These are phyloP conservation scores for Amblyjoppa proteus DNA, from an alignment of 2,888 invertebrate species.

Conservation along the genomic window DNA sequence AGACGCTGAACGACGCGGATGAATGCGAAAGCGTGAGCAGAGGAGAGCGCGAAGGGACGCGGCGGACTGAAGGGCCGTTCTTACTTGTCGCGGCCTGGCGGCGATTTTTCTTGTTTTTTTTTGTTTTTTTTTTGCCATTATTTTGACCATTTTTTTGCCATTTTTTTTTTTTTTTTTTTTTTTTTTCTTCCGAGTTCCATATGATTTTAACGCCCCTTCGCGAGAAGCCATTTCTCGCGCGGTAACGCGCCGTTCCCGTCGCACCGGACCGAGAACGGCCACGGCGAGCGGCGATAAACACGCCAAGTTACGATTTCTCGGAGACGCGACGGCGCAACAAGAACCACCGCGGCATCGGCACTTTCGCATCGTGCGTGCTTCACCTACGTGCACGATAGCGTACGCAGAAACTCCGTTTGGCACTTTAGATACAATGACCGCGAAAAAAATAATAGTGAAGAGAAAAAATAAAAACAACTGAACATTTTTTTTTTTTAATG, in stretches of 20 bases:
- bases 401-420: background rate
- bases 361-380: constrained; percentile 53
- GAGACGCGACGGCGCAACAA: constrained; percentile 75
- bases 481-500: too few species aligned
- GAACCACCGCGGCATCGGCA: constrained; percentile 60
- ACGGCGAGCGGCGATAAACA: constrained; percentile 82
- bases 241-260: constrained; percentile 79
- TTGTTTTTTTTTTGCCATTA: too few species aligned
- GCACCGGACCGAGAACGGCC: constrained; percentile 69
- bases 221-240: constrained; percentile 81
- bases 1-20: constrained; percentile 29
- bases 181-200: constrained; percentile 72
- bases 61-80: constrained; percentile 50
- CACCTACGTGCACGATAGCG: constrained; percentile 24
- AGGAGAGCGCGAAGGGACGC: constrained; percentile 54
- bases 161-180: constrained; percentile 25
- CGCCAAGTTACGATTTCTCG: constrained; percentile 85
- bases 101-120: background rate
- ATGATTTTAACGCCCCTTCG: constrained; percentile 83
- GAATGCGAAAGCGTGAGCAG: constrained; percentile 57
- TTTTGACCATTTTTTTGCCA: background rate
- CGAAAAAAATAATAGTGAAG: too few species aligned
- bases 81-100: constrained; percentile 70
- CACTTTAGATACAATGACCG: background rate
- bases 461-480: too few species aligned